Evolutionary conservation across 2,113 vertebrate genomes (phyloP), one percentile per base, ranked within the genome.

Genomic region (Holacanthus passer): DNA sequence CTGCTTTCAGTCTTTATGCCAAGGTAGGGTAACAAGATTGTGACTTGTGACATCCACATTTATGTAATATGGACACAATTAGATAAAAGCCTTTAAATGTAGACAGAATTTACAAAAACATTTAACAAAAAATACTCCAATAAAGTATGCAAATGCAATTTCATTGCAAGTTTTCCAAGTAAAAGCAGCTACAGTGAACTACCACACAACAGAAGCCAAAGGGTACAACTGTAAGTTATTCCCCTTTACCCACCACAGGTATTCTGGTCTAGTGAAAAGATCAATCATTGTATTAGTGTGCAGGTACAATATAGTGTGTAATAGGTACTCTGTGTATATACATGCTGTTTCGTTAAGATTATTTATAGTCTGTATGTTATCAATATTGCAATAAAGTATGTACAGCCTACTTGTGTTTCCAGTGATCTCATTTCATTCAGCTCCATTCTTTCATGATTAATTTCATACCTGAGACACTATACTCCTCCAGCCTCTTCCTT

Each of bases 291-390:
- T 78, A 60, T 79, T 31, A 50, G 19, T 69, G 31, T 62, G n/a
- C 22, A 48, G 37, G 68, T 56, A 69, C 37, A 68, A n/a, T n/a
- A n/a, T n/a, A n/a, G 81, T 45, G 53, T 55, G 62, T 56, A 69
- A 19, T 64, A 56, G 39, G 70, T 69, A 55, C 59, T 79, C 56
- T 79, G 75, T 83, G 69, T 73, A 53, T 63, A 65, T 77, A 79
- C 64, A 74, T 84, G 64, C 63, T 31, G 37, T 69, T 63, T 79
- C 3, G 29, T 63, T 62, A 39, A 64, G 43, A 60, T 73, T 77
- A 66, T 62, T 73, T 68, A 62, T 67, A 45, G 62, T 83, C 67
- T 78, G 52, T 70, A 82, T 70, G 29, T 77, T 60, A 67, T 43
- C 43, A 5, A 29, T 37, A 35, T 37, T 59, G 29, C 58, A 85